phyloP scores from a whole-genome alignment of 2,888 invertebrate species.

The Entomobrya proxima region DNA sequence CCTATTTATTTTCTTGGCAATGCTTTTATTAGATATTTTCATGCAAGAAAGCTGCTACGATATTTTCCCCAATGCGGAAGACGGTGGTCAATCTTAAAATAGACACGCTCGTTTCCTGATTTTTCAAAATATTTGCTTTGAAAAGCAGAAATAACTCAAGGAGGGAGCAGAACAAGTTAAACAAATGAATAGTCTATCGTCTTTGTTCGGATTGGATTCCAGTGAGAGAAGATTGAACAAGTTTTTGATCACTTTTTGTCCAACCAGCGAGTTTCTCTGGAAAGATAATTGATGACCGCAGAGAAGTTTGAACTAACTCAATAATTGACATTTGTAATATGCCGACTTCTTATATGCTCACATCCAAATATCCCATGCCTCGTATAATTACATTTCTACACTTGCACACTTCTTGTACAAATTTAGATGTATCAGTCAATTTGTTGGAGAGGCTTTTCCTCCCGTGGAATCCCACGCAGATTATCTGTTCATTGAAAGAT shows the following conservation, averaged over 20 bases:
- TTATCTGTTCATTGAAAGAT: slow-evolving; percentile 54
- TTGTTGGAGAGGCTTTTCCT: slow-evolving; percentile 26
- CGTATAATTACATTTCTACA: neutral
- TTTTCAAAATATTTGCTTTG: no score
- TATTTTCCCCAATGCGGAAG: no score
- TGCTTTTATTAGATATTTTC: neutral
- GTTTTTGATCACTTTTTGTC: slow-evolving; percentile 13
- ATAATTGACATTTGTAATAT: slow-evolving; percentile 36
- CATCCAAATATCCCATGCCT: no score
- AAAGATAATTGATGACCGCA: slow-evolving; percentile 41
- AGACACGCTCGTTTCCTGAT: no score
- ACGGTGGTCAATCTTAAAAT: no score
- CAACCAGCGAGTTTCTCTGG: neutral
- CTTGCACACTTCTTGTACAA: neutral
- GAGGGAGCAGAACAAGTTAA: neutral
- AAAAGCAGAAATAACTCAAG: neutral
- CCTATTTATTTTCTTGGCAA: neutral
- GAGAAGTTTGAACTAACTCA: slow-evolving; percentile 25
- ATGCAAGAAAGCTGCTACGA: neutral
- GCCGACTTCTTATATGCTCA: neutral
- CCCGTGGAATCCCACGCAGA: slow-evolving; percentile 44
- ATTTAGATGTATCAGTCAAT: slow-evolving; percentile 18
- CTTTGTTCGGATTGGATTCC: neutral
- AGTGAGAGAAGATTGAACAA: neutral
- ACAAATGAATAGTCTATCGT: neutral